These are phyloP conservation scores for Mycalesis mineus DNA, from an alignment of 2,888 invertebrate species.

Conservation along the genomic window DNA sequence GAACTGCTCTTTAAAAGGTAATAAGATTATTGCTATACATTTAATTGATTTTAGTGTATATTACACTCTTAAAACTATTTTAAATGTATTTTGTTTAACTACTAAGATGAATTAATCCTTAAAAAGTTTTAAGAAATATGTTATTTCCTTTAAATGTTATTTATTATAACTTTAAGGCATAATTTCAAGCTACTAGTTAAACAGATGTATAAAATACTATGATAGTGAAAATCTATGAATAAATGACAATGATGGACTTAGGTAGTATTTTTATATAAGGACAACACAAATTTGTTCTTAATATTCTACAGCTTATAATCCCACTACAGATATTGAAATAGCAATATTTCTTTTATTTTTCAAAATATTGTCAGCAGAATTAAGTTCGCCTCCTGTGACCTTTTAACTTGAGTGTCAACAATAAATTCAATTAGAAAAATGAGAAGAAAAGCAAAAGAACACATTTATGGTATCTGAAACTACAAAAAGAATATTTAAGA, in stretches of 20 bases:
- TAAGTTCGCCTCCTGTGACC: not conserved
- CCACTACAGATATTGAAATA: conserved; percentile 10
- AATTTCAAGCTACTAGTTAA: conserved; percentile 2
- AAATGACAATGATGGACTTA: not conserved
- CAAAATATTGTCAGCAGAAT: not conserved
- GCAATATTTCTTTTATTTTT: too few species aligned
- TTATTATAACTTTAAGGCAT: not conserved
- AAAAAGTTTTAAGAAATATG: not conserved
- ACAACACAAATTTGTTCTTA: conserved; percentile 9
- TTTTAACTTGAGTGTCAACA: too few species aligned
- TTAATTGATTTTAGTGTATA: not conserved
- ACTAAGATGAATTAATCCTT: not conserved
- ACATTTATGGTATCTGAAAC: not conserved
- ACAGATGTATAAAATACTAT: not conserved
- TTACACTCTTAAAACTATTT: not conserved
- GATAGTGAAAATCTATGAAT: not conserved
- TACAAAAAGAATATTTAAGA: too few species aligned
- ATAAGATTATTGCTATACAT: not conserved
- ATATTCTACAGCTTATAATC: conserved; percentile 15
- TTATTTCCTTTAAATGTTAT: not conserved
- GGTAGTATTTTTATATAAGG: not conserved
- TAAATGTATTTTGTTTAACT: not conserved
- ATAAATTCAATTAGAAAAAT: too few species aligned
- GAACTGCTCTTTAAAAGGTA: not conserved
- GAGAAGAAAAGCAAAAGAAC: too few species aligned